These are phyloP conservation scores for Epinotia nisella DNA, from an alignment of 2,888 invertebrate genomes.

Conservation along the genomic window DNA sequence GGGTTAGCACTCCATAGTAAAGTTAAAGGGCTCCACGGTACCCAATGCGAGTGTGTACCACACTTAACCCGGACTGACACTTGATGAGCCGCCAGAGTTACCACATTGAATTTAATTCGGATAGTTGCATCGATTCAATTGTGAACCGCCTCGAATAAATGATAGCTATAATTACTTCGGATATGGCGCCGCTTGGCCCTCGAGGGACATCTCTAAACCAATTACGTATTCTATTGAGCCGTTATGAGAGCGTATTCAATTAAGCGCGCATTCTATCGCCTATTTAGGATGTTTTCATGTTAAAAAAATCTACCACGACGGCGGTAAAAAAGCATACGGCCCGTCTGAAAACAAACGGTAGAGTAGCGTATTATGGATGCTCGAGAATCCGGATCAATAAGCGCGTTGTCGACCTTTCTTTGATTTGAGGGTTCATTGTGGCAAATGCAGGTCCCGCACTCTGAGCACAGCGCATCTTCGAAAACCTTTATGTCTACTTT, in stretches of 20 bases:
- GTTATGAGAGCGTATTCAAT: constrained; percentile 4
- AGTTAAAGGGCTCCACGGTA: not conserved
- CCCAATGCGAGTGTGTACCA: constrained; percentile 5
- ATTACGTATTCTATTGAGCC: constrained; percentile 1
- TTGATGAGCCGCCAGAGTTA: constrained; percentile 18
- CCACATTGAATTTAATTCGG: constrained; percentile 25
- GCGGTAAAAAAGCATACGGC: no score
- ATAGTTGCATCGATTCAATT: constrained; percentile 28
- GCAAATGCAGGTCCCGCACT: no score
- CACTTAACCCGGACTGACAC: not conserved
- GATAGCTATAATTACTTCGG: not conserved
- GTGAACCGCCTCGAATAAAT: not conserved
- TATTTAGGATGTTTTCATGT: constrained; percentile 1
- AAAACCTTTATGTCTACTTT: no score
- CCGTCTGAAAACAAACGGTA: no score
- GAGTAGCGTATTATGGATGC: no score
- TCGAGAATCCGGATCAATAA: no score
- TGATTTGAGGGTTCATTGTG: no score
- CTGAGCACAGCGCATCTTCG: no score
- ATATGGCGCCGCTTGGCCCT: not conserved
- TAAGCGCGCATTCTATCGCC: not conserved
- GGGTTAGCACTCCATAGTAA: not conserved
- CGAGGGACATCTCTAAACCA: not conserved
- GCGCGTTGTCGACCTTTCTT: no score
- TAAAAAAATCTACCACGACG: not conserved